phyloP scores from a whole-genome alignment of 2,113 vertebrate species.

The Nipponia nippon region DNA sequence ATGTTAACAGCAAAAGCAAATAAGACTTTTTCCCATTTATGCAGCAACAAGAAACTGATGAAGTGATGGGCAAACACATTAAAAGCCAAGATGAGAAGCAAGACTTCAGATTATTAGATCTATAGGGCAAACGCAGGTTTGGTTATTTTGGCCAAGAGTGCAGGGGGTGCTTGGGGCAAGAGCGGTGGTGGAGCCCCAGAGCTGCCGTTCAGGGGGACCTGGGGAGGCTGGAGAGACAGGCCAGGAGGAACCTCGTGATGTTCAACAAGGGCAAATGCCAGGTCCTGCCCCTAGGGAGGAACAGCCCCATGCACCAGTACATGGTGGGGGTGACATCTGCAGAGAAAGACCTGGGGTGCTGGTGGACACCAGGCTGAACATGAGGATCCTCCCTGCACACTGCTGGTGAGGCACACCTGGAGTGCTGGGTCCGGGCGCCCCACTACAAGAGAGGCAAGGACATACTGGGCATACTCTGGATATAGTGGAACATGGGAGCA shows the following conservation, averaged over 20 bases:
- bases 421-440: background rate
- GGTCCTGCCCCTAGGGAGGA: background rate
- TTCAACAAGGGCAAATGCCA: background rate
- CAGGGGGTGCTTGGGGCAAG: rapidly evolving
- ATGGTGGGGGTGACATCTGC: rapidly evolving
- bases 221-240: background rate
- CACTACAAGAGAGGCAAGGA: background rate
- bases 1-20: background rate
- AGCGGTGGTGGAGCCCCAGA: background rate
- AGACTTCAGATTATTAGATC: background rate
- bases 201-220: rapidly evolving
- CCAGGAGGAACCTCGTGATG: background rate
- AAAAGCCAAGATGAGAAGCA: background rate
- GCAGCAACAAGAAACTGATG: background rate
- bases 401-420: background rate
- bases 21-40: background rate
- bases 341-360: no score
- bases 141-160: background rate
- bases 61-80: background rate
- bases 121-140: background rate
- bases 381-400: background rate
- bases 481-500: background rate
- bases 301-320: background rate
- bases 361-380: no score
- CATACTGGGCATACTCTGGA: no score